A percentile compares a stretch with the other conserved stretches of the same genome.
phyloP scores from a whole-genome alignment of 2,113 vertebrate species.

The Thalassarche chlororhynchos region DNA sequence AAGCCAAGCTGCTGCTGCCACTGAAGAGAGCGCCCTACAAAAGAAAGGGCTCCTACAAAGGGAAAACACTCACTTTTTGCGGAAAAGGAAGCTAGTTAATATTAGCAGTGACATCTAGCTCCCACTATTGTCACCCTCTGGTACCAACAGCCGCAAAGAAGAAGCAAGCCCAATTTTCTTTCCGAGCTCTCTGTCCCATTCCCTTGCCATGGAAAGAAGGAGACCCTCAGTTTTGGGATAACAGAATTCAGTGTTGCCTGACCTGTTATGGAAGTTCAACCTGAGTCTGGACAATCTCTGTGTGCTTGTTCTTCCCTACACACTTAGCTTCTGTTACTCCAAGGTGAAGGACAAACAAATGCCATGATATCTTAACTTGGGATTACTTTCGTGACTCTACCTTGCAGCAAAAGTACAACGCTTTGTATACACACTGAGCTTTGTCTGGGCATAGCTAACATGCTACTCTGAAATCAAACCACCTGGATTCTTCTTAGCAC shows the following conservation, averaged over 20 bases:
- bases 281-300: not conserved
- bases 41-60: not conserved
- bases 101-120: not conserved
- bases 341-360: not conserved
- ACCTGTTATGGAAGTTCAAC: not conserved
- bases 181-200: not conserved
- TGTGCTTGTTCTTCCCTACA: not conserved
- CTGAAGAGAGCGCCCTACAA: not conserved
- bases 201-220: not conserved
- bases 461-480: not conserved
- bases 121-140: not conserved
- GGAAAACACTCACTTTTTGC: not conserved
- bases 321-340: not conserved
- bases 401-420: not conserved
- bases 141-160: not conserved
- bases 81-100: not conserved
- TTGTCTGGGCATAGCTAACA: not conserved
- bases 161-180: not conserved
- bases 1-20: not conserved
- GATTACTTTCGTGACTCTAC: not conserved
- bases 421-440: not conserved
- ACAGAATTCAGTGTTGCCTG: not conserved
- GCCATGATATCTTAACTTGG: rapidly evolving
- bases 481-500: not conserved
- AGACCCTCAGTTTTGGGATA: not conserved